These are phyloP conservation scores for Dasyprocta punctata DNA, from an alignment of 2,113 vertebrate species.

Conservation along the genomic window DNA sequence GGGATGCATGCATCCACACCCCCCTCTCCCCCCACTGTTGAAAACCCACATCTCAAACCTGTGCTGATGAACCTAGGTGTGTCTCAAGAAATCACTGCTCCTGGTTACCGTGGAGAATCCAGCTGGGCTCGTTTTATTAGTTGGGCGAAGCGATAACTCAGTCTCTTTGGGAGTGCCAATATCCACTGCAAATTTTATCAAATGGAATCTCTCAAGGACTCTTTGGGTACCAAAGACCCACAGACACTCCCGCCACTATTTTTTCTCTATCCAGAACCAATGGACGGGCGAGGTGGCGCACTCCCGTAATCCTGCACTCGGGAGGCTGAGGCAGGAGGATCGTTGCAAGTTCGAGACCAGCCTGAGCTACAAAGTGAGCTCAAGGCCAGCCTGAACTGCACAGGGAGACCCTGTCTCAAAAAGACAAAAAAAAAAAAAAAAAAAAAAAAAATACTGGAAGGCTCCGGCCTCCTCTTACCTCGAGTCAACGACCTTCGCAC, in stretches of 20 bases:
- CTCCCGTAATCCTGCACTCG: no score
- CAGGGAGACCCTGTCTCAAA: no score
- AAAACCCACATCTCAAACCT: not conserved
- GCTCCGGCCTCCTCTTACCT: not conserved
- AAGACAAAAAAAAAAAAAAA: no score
- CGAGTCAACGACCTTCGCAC: accelerated
- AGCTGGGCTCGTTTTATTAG: not conserved
- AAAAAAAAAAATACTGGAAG: no score
- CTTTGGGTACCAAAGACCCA: not conserved
- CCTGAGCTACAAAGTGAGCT: no score
- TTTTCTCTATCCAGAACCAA: not conserved
- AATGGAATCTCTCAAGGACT: not conserved
- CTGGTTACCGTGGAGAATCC: not conserved
- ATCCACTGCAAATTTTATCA: not conserved
- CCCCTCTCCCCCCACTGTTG: no score
- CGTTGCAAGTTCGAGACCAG: no score
- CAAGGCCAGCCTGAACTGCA: no score
- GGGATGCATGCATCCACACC: accelerated
- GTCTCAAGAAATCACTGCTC: not conserved
- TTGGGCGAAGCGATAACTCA: not conserved
- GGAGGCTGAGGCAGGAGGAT: no score
- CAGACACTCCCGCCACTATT: accelerated
- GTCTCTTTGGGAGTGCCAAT: not conserved
- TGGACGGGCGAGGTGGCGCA: no score
- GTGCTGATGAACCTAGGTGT: not conserved